Percentiles rank a stretch among this genome's conserved stretches.
Conservation (phyloP, 1,140 invertebrate species). For the Drosophila orosa region DNA sequence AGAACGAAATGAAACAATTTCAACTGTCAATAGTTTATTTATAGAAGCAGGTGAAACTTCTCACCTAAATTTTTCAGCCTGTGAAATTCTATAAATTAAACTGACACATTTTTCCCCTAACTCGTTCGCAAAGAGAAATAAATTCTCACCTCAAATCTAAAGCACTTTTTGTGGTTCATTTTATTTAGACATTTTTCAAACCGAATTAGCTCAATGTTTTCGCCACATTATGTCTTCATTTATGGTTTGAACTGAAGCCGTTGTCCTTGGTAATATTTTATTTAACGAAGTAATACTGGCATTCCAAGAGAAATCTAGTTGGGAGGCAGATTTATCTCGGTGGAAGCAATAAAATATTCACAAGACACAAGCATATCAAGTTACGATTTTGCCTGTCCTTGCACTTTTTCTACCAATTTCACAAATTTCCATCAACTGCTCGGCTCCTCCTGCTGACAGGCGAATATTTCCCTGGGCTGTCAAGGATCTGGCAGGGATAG, state of each 20-base stretch:
- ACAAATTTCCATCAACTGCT: conserved; percentile 52
- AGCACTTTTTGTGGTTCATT: background rate
- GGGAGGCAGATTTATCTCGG: conserved; percentile 24
- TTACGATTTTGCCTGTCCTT: conserved; percentile 52
- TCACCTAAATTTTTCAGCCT: background rate
- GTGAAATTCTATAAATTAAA: conserved; percentile 2
- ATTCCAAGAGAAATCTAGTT: conserved; percentile 2
- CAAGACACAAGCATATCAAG: conserved; percentile 68
- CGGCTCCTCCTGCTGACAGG: conserved; percentile 33
- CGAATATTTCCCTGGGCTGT: conserved; percentile 22
- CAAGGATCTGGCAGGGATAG: background rate
- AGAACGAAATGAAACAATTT: conserved; percentile 5
- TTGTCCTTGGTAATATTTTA: conserved; percentile 22
- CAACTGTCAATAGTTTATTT: conserved; percentile 2
- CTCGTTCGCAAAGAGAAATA: background rate
- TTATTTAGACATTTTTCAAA: conserved; percentile 5
- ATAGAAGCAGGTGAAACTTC: background rate
- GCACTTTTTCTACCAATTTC: conserved; percentile 60
- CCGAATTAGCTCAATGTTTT: background rate
- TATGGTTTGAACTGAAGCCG: background rate
- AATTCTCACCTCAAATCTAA: conserved; percentile 8
- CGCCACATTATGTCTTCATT: conserved; percentile 2
- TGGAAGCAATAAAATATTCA: conserved; percentile 57
- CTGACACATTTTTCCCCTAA: background rate
- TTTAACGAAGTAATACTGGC: conserved; percentile 10